Percentiles rank a stretch among this genome's conserved stretches.
phyloP scores from a whole-genome alignment of 2,113 vertebrate species.

The Tachuris rubrigastra region DNA sequence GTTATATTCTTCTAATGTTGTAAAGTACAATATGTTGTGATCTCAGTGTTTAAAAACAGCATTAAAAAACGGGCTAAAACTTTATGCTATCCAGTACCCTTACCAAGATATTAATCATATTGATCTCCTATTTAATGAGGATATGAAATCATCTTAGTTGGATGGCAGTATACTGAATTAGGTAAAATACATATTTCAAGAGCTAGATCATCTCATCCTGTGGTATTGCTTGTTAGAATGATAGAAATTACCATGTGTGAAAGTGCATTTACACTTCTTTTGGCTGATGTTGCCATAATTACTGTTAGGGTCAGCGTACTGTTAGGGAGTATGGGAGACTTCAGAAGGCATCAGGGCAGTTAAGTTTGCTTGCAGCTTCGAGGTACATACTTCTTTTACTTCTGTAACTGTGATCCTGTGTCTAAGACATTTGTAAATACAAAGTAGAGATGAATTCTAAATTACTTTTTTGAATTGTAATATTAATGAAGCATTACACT shows the following conservation, averaged over 20 bases:
- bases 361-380: not conserved
- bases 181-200: not conserved
- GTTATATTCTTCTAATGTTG: not conserved
- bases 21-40: not conserved
- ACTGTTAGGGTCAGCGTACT: not conserved
- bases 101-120: not conserved
- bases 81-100: not conserved
- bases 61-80: not conserved
- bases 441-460: not conserved
- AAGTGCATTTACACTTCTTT: not conserved
- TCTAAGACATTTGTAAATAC: not conserved
- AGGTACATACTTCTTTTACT: not conserved
- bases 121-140: not conserved
- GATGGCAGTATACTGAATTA: not conserved
- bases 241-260: not conserved
- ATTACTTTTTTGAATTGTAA: not conserved
- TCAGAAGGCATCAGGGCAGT: not conserved
- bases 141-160: not conserved
- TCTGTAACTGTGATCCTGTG: not conserved
- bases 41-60: not conserved
- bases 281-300: not conserved
- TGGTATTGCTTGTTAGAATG: not conserved
- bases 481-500: not conserved
- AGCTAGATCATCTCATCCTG: not conserved
- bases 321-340: accelerated